Evolutionary conservation across 1,140 invertebrate species (phyloP).

Genomic region (Achroia grisella): DNA sequence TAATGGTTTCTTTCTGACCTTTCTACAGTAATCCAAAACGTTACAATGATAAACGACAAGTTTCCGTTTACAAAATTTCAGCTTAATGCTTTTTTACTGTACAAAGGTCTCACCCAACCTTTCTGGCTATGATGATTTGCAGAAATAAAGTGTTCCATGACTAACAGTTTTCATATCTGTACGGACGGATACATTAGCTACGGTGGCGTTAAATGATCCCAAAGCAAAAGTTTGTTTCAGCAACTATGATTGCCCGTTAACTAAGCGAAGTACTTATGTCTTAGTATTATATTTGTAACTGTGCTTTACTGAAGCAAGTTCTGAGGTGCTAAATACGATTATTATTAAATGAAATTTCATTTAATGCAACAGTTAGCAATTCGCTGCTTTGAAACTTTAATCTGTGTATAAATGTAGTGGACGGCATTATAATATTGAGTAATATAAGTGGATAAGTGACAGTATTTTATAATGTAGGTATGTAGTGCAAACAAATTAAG

Average conservation of each 20-base stretch:
- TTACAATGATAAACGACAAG: no score
- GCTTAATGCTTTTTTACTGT: not conserved
- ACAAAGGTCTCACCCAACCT: not conserved
- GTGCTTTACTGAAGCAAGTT: conserved; percentile 10
- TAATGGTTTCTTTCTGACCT: no score
- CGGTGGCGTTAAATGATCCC: conserved; percentile 9
- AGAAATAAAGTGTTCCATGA: conserved; percentile 14
- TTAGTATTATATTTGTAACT: conserved; percentile 15
- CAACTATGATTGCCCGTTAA: conserved; percentile 20
- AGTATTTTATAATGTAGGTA: no score
- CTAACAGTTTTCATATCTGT: conserved; percentile 6
- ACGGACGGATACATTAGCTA: conserved; percentile 4
- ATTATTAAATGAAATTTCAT: conserved; percentile 23
- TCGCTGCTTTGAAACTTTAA: conserved; percentile 5
- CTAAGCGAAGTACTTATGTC: conserved; percentile 13
- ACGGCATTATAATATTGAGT: no score
- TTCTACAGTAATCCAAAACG: no score
- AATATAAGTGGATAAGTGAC: no score
- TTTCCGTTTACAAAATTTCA: no score
- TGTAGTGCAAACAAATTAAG: no score
- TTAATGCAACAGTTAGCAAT: conserved; percentile 11
- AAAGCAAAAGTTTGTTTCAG: conserved; percentile 24
- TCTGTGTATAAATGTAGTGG: not conserved
- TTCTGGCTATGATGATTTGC: conserved; percentile 9
- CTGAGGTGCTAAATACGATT: conserved; percentile 21